Percentiles rank a stretch among this genome's conserved stretches.
These are phyloP conservation scores for Leucozona laternaria DNA, from an alignment of 2,888 invertebrate genomes.

Conservation along the genomic window DNA sequence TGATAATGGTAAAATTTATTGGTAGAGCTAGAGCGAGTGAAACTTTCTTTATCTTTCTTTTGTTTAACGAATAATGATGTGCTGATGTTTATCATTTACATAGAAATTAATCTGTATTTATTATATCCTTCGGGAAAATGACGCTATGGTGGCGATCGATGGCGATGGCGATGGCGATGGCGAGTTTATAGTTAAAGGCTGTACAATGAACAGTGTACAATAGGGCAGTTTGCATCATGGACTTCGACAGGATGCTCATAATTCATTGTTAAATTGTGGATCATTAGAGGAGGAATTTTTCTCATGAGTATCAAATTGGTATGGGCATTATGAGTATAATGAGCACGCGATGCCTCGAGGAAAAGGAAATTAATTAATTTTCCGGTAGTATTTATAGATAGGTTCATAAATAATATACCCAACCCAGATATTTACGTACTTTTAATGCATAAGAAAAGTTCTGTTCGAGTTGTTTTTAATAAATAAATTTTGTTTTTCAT, in stretches of 20 bases:
- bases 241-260: conserved; percentile 36
- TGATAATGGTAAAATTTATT: background rate
- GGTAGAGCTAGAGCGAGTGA: background rate
- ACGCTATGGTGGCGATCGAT: background rate
- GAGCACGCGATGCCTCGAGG: background rate
- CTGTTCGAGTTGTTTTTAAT: too few species aligned
- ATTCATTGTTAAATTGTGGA: conserved; percentile 54
- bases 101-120: conserved; percentile 32
- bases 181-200: too few species aligned
- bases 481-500: too few species aligned
- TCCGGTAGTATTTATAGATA: background rate
- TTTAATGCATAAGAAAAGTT: too few species aligned
- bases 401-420: too few species aligned
- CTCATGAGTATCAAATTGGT: background rate
- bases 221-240: background rate
- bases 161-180: too few species aligned
- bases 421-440: too few species aligned
- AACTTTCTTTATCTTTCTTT: background rate
- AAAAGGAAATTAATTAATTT: conserved; percentile 27
- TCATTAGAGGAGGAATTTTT: conserved; percentile 31
- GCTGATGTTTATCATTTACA: conserved; percentile 53
- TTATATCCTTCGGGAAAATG: conserved; percentile 20
- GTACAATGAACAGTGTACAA: too few species aligned
- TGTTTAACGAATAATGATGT: conserved; percentile 52
- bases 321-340: background rate